Conservation (phyloP, 2,888 invertebrate genomes). For the Oasisia sp. region DNA sequence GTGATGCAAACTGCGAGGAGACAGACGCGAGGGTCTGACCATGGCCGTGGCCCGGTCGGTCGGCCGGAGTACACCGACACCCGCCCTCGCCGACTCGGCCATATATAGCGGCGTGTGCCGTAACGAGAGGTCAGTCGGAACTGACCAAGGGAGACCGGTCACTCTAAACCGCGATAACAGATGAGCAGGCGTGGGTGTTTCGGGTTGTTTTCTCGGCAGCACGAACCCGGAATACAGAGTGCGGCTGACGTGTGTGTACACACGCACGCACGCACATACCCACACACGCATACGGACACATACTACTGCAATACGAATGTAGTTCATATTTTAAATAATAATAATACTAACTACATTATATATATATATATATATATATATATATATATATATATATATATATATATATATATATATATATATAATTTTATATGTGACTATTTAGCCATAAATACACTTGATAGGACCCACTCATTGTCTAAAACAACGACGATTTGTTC, state of each 20-base stretch:
- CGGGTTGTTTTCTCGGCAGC: not conserved
- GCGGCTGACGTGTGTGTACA: not conserved
- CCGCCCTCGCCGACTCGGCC: not conserved
- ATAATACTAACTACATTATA: too few species aligned
- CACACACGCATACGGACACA: not conserved
- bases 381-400: too few species aligned
- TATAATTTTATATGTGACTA: too few species aligned
- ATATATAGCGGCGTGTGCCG: not conserved
- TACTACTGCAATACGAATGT: not conserved
- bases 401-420: too few species aligned
- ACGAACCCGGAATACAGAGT: not conserved
- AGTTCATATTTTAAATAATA: too few species aligned
- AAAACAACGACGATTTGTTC: not conserved
- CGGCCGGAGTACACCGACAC: not conserved
- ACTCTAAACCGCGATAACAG: conserved; percentile 3
- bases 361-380: too few species aligned
- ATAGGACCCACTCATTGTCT: too few species aligned
- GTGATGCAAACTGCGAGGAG: not conserved
- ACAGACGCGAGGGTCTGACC: not conserved
- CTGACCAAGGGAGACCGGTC: not conserved
- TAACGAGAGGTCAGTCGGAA: not conserved
- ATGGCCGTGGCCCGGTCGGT: not conserved
- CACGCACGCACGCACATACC: not conserved
- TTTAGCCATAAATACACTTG: too few species aligned
- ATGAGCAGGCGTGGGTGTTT: not conserved